Conservation (phyloP, 2,888 invertebrate genomes). For the Amiota minor region DNA sequence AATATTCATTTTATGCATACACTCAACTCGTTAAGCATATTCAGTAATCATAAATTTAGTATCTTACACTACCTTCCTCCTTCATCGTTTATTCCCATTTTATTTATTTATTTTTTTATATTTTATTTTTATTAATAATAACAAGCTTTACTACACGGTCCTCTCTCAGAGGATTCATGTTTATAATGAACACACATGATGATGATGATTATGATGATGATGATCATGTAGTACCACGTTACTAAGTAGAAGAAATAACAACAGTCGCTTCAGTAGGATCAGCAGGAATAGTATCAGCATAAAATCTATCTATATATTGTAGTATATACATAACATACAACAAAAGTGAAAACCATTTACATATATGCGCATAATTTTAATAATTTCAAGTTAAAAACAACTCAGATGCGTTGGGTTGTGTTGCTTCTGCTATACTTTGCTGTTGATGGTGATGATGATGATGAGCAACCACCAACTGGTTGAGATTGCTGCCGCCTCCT, state of each 20-base stretch:
- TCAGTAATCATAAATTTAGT: slow-evolving; percentile 26
- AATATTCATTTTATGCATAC: neutral
- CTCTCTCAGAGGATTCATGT: slow-evolving; percentile 8
- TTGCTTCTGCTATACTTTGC: neutral
- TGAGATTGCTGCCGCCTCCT: too few species aligned
- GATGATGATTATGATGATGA: too few species aligned
- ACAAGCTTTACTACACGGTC: slow-evolving; percentile 22
- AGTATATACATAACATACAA: neutral
- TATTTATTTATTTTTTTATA: slow-evolving; percentile 14
- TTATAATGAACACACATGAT: neutral
- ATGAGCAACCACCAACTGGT: too few species aligned
- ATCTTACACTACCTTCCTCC: neutral
- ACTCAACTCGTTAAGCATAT: slow-evolving; percentile 22
- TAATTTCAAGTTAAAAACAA: slow-evolving; percentile 24
- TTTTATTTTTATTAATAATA: slow-evolving; percentile 28
- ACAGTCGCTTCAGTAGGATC: neutral
- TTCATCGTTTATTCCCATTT: neutral
- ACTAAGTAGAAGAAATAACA: neutral
- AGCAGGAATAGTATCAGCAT: too few species aligned
- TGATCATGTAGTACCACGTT: too few species aligned
- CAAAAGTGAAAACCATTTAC: slow-evolving; percentile 32
- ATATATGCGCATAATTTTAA: slow-evolving; percentile 36
- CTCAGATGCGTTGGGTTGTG: neutral
- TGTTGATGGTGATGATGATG: too few species aligned
- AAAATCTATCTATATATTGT: neutral